Evolutionary conservation across 2,797 vertebrate species (phyloP).

Genomic region (Arrhamphus sclerolepis): DNA sequence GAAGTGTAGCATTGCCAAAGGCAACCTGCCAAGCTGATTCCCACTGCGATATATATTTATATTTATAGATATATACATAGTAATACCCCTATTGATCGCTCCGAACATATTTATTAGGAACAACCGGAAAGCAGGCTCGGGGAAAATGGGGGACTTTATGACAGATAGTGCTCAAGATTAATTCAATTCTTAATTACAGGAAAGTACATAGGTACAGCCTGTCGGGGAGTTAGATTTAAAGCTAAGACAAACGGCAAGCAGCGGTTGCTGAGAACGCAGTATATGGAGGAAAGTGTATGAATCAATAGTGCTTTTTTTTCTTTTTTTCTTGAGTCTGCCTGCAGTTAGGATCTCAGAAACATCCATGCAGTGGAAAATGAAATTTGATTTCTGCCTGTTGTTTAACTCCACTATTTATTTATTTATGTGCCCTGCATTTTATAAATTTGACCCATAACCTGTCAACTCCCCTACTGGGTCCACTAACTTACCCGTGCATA

Average conservation of each 20-base stretch:
- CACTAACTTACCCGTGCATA: neutral
- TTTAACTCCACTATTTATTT: conserved; percentile 27
- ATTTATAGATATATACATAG: conserved; percentile 47
- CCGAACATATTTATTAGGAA: conserved; percentile 57
- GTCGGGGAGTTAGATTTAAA: conserved; percentile 65
- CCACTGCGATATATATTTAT: conserved; percentile 57
- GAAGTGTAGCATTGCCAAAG: conserved; percentile 48
- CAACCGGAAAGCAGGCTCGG: conserved; percentile 26
- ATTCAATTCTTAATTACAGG: conserved; percentile 76
- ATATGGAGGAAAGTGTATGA: conserved; percentile 52
- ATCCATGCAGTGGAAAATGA: conserved; percentile 13
- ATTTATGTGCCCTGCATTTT: no score
- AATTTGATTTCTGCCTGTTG: conserved; percentile 6
- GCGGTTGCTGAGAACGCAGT: conserved; percentile 70
- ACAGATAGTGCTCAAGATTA: conserved; percentile 62
- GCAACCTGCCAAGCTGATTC: conserved; percentile 52
- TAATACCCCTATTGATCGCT: conserved; percentile 50
- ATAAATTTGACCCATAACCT: conserved; percentile 11
- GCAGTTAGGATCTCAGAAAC: conserved; percentile 11
- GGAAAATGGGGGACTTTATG: conserved; percentile 61
- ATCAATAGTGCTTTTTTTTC: conserved; percentile 49
- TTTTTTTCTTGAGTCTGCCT: conserved; percentile 49
- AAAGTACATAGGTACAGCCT: conserved; percentile 66
- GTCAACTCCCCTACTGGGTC: conserved; percentile 10
- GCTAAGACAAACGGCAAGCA: conserved; percentile 51